Base-by-base conservation (phyloP, 2,888 invertebrate species). In the Ophraella communa region DNA sequence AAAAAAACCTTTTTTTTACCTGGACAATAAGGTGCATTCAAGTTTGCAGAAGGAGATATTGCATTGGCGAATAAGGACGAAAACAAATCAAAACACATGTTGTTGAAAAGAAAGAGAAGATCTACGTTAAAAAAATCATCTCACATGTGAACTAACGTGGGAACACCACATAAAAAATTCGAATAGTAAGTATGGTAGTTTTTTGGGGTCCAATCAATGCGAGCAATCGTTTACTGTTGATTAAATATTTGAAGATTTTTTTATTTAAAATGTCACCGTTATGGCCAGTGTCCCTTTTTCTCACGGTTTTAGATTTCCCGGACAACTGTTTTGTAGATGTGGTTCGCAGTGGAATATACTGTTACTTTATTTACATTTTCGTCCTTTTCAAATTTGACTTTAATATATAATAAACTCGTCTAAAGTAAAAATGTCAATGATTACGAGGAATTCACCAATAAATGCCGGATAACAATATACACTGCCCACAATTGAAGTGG, bases 1-100 rank as follows among this genome's bases (percentile, higher is more conserved):
- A 80, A 78, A 78, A 77, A 77, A 70, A 66, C 66, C 67, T 74
- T 77, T 79, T 76, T 77, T 79, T 73, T 79, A 78, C 78, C 79
- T 79, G 81, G 78, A 79, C 81, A 80, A 81, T 80, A 78, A 78
- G 78, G 79, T 79, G 79, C 80, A 79, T 78, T 77, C 77, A 73
- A 78, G 80, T 80, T 81, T 79, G 80, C 80, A 80, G 78, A 78
- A 72, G 76, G 71, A 72, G 69, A 70, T 71, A 72, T 75, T n/a
- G n/a, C n/a, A n/a, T n/a, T 74, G 70, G 73, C 71, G 71, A 69
- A 64, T 69, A 56, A 68, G 62, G 67, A 62, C 30, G 42, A 49
- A 58, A 53, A 53, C 44, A 51, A 54, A 57, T 61, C 54, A 44
- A 44, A 57, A 71, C 61, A 51, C 49, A 63, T 63, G 71, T 62